Base-by-base conservation (phyloP, 2,888 invertebrate genomes). In the Orgyia antiqua region DNA sequence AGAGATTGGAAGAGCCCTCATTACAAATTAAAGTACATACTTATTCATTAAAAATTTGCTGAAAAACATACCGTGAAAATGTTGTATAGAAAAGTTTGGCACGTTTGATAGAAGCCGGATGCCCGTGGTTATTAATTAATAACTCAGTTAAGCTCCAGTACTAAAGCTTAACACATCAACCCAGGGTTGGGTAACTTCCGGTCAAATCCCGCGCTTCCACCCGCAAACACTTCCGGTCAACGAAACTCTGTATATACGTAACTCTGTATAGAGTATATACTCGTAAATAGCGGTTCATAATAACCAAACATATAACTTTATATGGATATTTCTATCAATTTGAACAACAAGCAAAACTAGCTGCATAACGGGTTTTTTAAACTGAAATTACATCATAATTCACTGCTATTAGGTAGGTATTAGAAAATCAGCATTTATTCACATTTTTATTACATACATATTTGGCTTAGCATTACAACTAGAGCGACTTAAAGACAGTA, bases 121-220 rank as follows among this genome's bases (percentile, higher is more conserved):
- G 69, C 58, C 56, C 51, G 66, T 51, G 65, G 70, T 66, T 69
- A 68, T 79, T 82, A 80, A 82, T 80, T 83, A 82, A 78, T 82
- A 74, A 80, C 71, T 70, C 65, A 68, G 77, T 72, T 72, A 73
- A 79, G 70, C 70, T 67, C 54, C 64, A 51, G 65, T 68, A 68
- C 68, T 62, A 61, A 62, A 73, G 79, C 73, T 78, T 70, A 79
- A 77, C 79, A 75, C 73, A 79, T 78, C 74, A 73, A 59, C 55
- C 61, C 65, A 52, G 68, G 70, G 63, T 56, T 59, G 64, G 63
- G 63, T 60, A 75, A 77, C 66, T 76, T 82, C 83, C 83, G 80
- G 82, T 73, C 73, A 70, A 75, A 76, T 73, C 75, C 79, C 76
- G 72, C 69, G 69, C 67, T 68, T 60, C 64, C 60, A 55, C 66